A percentile compares a stretch with the other conserved stretches of the same genome.
These are phyloP conservation scores for Steinernema carpocapsae DNA, from an alignment of 2,888 invertebrate genomes.

Conservation along the genomic window DNA sequence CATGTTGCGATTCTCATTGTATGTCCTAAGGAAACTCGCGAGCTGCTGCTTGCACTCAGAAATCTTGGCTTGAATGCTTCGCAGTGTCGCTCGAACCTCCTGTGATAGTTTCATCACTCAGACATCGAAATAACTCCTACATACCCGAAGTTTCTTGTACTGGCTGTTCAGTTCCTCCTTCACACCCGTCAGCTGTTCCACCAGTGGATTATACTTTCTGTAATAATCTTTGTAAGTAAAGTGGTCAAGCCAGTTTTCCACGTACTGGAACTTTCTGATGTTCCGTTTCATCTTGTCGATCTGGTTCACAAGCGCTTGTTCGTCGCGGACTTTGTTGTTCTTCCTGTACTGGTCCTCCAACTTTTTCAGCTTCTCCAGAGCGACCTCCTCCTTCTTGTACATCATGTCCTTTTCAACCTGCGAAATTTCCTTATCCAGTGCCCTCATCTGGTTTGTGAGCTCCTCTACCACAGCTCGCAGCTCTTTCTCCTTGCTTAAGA, in stretches of 20 bases:
- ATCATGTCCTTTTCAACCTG: conserved; percentile 32
- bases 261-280: conserved; percentile 8
- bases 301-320: conserved; percentile 51
- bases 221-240: no score
- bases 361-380: conserved; percentile 24
- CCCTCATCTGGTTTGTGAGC: not conserved
- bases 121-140: not conserved
- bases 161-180: not conserved
- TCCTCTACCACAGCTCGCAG: not conserved
- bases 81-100: not conserved
- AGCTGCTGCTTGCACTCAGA: not conserved
- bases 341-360: conserved; percentile 47
- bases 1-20: not conserved
- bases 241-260: no score
- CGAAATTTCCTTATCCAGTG: conserved; percentile 6
- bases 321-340: conserved; percentile 47
- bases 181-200: not conserved
- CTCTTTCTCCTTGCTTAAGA: not conserved
- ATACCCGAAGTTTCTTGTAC: no score
- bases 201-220: not conserved
- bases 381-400: conserved; percentile 27
- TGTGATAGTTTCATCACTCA: not conserved
- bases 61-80: not conserved
- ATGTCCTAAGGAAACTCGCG: not conserved
- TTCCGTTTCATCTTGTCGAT: conserved; percentile 48